These are phyloP conservation scores for Orientallactaga sibirica DNA, from an alignment of 2,797 vertebrate genomes.

Conservation along the genomic window DNA sequence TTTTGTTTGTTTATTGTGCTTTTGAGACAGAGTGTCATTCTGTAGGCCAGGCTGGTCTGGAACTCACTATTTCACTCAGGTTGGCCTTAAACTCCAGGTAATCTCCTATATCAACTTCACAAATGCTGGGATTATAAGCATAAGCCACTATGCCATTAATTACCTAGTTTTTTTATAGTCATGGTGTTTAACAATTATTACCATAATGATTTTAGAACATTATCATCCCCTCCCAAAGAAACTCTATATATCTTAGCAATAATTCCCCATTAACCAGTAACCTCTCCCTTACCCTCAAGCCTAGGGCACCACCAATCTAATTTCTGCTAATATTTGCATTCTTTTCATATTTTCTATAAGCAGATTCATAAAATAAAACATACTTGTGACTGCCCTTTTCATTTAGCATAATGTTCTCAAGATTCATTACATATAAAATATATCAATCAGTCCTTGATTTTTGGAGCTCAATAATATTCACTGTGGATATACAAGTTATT, in stretches of 20 bases:
- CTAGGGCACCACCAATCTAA: neutral
- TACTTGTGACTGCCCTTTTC: slow-evolving; percentile 8
- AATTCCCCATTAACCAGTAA: neutral
- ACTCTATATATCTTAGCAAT: neutral
- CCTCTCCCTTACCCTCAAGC: neutral
- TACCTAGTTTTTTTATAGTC: no score
- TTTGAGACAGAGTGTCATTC: no score
- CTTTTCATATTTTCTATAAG: slow-evolving; percentile 35
- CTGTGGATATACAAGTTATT: neutral
- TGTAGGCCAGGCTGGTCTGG: no score
- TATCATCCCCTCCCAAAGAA: neutral
- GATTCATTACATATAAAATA: neutral
- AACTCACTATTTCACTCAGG: no score
- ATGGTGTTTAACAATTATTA: neutral
- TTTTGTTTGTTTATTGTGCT: no score
- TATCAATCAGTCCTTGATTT: slow-evolving; percentile 29
- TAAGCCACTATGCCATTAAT: no score
- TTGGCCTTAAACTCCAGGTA: no score
- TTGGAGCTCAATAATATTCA: slow-evolving; percentile 17
- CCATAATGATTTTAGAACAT: slow-evolving; percentile 33
- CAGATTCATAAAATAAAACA: neutral
- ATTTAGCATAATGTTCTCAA: slow-evolving; percentile 44
- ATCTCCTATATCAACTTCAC: no score
- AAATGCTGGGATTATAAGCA: no score
- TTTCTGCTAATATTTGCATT: slow-evolving; percentile 2